These are phyloP conservation scores for Cantharis nigra DNA, from an alignment of 2,888 invertebrate genomes.

Conservation along the genomic window DNA sequence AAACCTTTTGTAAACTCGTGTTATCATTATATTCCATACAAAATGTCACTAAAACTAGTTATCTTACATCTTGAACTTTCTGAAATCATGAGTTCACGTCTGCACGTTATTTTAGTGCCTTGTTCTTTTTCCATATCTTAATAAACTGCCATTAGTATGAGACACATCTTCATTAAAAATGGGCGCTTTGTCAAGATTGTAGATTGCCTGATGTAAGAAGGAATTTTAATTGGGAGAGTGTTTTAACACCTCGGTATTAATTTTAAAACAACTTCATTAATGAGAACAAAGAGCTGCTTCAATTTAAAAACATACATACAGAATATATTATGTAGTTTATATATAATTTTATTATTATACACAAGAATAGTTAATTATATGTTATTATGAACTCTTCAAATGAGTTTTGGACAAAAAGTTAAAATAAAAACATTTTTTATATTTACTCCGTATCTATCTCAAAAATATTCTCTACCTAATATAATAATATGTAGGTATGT, in stretches of 20 bases:
- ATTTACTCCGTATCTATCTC: too few species aligned
- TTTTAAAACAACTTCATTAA: conserved; percentile 12
- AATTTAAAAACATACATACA: not conserved
- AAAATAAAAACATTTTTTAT: not conserved
- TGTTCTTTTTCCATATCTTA: conserved; percentile 21
- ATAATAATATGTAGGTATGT: too few species aligned
- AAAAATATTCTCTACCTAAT: too few species aligned
- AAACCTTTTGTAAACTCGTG: not conserved
- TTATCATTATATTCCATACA: not conserved
- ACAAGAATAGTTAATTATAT: not conserved
- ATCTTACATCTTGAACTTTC: conserved; percentile 15
- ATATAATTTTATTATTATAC: not conserved
- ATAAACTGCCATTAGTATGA: conserved; percentile 17
- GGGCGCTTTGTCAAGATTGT: conserved; percentile 17
- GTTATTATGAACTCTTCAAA: not conserved
- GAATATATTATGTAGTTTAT: not conserved
- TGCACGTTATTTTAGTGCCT: not conserved
- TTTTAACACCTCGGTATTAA: conserved; percentile 11
- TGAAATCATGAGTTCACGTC: conserved; percentile 22
- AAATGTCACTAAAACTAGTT: conserved; percentile 21
- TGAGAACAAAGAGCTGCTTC: not conserved
- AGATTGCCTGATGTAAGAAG: conserved; percentile 12
- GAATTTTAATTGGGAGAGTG: conserved; percentile 24
- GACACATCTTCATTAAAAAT: conserved; percentile 29
- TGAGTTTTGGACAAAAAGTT: not conserved